phyloP scores from a whole-genome alignment of 2,888 invertebrate species.

The Patella ulyssiponensis region DNA sequence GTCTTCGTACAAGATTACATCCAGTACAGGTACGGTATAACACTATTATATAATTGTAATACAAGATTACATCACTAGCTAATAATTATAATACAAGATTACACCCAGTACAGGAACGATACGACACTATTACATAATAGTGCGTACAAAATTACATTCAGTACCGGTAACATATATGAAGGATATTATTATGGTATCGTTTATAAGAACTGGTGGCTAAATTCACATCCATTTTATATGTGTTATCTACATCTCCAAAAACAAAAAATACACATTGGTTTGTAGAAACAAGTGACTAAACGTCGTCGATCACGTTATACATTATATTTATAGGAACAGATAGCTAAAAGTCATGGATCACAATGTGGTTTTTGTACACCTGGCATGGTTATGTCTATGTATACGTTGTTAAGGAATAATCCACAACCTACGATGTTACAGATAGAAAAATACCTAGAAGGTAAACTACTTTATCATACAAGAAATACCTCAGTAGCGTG shows the following conservation, averaged over 20 bases:
- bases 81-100: slow-evolving; percentile 73
- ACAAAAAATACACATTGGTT: too few species aligned
- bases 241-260: too few species aligned
- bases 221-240: too few species aligned
- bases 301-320: neutral
- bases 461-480: slow-evolving; percentile 27
- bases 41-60: slow-evolving; percentile 76
- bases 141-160: slow-evolving; percentile 62
- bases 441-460: slow-evolving; percentile 58
- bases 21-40: slow-evolving; percentile 60
- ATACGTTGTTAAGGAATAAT: slow-evolving; percentile 84
- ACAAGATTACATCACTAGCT: too few species aligned
- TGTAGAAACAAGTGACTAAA: neutral
- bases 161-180: too few species aligned
- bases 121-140: slow-evolving; percentile 55
- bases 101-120: slow-evolving; percentile 66
- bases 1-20: slow-evolving; percentile 74
- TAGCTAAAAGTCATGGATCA: slow-evolving; percentile 92
- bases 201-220: too few species aligned
- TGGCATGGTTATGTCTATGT: slow-evolving; percentile 98
- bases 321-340: slow-evolving; percentile 71
- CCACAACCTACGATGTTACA: slow-evolving; percentile 75
- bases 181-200: too few species aligned
- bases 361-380: slow-evolving; percentile 97
- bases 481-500: too few species aligned